These are phyloP conservation scores for Rhopalosiphum maidis DNA, from an alignment of 1,140 invertebrate genomes.

Conservation along the genomic window DNA sequence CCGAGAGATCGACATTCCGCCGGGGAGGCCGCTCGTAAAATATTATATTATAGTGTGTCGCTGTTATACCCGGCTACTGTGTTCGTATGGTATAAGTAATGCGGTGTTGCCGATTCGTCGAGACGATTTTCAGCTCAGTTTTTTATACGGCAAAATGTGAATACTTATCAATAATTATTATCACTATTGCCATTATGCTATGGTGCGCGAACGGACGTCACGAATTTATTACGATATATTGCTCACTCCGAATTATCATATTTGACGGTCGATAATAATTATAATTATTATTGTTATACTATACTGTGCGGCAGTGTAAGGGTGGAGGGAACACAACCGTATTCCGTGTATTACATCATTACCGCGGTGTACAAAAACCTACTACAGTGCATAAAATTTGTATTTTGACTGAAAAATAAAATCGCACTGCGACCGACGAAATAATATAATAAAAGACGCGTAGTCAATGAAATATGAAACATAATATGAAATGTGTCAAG, in stretches of 20 bases:
- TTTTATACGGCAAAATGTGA: neutral
- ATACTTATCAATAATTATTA: neutral
- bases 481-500: neutral
- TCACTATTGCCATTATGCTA: neutral
- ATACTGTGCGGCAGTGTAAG: neutral
- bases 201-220: neutral
- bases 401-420: neutral
- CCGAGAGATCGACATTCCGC: neutral
- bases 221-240: neutral
- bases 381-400: neutral
- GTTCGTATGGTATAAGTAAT: neutral
- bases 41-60: neutral
- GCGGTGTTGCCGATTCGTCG: neutral
- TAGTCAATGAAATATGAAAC: neutral
- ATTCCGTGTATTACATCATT: neutral
- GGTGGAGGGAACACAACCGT: neutral
- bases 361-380: neutral
- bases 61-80: neutral
- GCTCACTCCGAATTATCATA: neutral
- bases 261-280: neutral
- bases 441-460: neutral
- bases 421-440: neutral
- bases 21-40: slow-evolving; percentile 20
- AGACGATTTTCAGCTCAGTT: neutral
- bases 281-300: slow-evolving; percentile 3